Base-by-base conservation (phyloP, 2,113 vertebrate genomes). In the Mobula birostris region DNA sequence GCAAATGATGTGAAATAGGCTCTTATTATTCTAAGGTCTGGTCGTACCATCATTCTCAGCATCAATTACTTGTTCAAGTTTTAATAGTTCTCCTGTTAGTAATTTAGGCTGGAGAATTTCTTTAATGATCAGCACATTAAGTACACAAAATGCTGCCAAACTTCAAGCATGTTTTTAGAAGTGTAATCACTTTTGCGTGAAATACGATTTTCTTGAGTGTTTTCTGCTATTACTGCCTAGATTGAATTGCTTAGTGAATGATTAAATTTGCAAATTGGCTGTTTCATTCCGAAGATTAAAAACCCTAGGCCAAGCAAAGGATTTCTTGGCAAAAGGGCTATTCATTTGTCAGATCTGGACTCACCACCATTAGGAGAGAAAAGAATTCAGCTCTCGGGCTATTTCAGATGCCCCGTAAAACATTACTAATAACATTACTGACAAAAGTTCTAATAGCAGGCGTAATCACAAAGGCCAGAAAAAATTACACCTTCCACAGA, bases 51-150 rank as follows among this genome's bases (percentile, higher is more conserved):
- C 19, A 0, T n/a, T 32, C 87, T 72, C 24, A 72, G 91, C 91
- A 72, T 93, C 21, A 74, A 93, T 93, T 40, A 74, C 91, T 48
- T 74, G 68, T 48, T 74, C 15, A 66, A 56, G 36, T 72, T 93
- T 93, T 72, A 93, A 93, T 74, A 74, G 91, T 72, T 93, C 85
- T 74, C 91, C 91, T 93, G 68, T 74, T 93, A 93, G 70, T 74
- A 72, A 93, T 93, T 93, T 93, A 48, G 70, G 68, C 24, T 56
- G 40, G n/a, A 74, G 91, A 48, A 74, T 74, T 93, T 93, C 91
- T 93, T 93, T 93, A 93, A 93, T 74, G 68, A 93, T 93, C 70
- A 93, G 91, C 91, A 72, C 70, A 48, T 93, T 93, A 74, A 93
- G 74, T 48, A 48, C 91, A 24, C 91, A 72, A 74, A 93, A 74